Conservation (phyloP, 2,113 vertebrate genomes). For the Clarias batrachus region DNA sequence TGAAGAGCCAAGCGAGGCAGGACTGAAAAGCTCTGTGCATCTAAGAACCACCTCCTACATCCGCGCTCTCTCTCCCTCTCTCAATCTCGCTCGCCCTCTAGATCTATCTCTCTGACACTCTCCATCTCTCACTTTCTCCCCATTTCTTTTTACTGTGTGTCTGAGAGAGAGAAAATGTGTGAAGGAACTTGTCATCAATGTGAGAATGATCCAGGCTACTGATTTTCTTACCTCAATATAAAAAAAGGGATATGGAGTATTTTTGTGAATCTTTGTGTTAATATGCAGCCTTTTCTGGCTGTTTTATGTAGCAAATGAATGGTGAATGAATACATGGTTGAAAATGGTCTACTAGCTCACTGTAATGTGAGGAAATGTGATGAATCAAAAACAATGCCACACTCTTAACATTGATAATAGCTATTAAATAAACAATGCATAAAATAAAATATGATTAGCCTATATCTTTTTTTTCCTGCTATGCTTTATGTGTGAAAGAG, state of each 20-base stretch:
- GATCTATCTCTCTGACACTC: slow-evolving; percentile 20
- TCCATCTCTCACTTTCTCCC: slow-evolving; percentile 16
- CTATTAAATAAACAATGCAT: neutral
- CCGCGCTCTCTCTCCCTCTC: slow-evolving; percentile 40
- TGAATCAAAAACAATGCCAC: neutral
- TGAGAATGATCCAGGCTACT: slow-evolving; percentile 26
- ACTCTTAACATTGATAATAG: neutral
- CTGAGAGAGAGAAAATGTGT: slow-evolving; percentile 1
- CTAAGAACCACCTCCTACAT: slow-evolving; percentile 74
- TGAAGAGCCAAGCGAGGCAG: slow-evolving; percentile 68
- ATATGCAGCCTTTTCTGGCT: neutral
- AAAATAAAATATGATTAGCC: neutral
- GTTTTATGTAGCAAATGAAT: neutral
- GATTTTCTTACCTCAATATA: slow-evolving; percentile 41
- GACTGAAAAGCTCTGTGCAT: slow-evolving; percentile 63
- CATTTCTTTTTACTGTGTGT: slow-evolving; percentile 18
- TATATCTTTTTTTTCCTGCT: neutral
- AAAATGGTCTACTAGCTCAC: neutral
- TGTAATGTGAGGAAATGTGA: neutral
- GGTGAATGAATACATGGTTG: neutral
- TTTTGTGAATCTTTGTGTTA: neutral
- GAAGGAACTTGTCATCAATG: slow-evolving; percentile 20
- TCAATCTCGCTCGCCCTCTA: slow-evolving; percentile 15
- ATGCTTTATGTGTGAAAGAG: neutral
- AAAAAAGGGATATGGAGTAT: slow-evolving; percentile 2